phyloP scores from a whole-genome alignment of 2,113 vertebrate genomes.

The Melanerpes aurifrons region DNA sequence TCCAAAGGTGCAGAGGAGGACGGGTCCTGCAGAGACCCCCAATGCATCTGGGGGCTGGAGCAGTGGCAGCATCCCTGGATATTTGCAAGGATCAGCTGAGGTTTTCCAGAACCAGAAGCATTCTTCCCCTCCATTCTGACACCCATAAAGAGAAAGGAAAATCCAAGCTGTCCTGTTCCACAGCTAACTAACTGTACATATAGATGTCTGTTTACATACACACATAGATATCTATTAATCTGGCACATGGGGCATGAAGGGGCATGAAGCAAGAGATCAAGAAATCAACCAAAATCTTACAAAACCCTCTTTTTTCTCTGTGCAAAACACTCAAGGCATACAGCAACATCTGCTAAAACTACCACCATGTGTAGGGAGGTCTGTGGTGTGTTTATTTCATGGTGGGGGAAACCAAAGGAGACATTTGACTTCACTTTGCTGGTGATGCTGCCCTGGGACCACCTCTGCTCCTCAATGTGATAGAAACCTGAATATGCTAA shows the following conservation, averaged over 20 bases:
- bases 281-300: not conserved
- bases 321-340: not conserved
- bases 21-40: accelerated
- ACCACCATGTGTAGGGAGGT: no score
- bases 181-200: accelerated
- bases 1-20: not conserved
- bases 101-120: not conserved
- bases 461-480: not conserved
- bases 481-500: not conserved
- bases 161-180: not conserved
- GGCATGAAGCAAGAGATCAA: not conserved
- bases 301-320: not conserved
- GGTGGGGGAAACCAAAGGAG: accelerated
- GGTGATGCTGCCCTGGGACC: not conserved
- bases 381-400: accelerated
- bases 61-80: not conserved
- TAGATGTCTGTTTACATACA: not conserved
- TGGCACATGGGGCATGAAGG: not conserved
- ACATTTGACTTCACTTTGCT: not conserved
- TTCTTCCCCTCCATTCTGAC: not conserved
- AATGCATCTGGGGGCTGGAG: accelerated
- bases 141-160: not conserved
- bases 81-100: not conserved
- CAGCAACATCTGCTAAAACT: not conserved
- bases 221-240: accelerated